phyloP scores from a whole-genome alignment of 2,113 vertebrate genomes.

The Trematocara macrostoma region DNA sequence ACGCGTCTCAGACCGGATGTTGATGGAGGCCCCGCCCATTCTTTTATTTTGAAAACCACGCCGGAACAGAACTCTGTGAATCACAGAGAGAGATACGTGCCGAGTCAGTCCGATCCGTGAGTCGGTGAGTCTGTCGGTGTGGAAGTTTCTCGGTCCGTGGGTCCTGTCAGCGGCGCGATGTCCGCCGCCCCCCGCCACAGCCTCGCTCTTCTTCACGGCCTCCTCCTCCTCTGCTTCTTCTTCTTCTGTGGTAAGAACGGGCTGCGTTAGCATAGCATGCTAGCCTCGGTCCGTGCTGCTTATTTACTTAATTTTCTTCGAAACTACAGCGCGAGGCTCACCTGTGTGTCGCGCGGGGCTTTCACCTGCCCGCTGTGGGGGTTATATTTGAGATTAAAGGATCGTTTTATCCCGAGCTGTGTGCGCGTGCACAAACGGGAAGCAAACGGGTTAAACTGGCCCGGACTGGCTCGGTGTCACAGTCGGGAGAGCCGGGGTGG shows the following conservation, averaged over 20 bases:
- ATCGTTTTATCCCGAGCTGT: background rate
- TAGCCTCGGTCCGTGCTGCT: background rate
- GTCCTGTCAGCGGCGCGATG: background rate
- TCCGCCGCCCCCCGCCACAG: background rate
- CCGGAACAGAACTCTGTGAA: too few relatives aligned
- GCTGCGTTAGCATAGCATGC: background rate
- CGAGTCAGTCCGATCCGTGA: background rate
- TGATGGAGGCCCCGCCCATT: too few relatives aligned
- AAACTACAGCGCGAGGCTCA: background rate
- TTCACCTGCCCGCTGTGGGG: too few relatives aligned
- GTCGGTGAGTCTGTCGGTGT: background rate
- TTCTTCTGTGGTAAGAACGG: background rate
- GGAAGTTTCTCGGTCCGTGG: background rate
- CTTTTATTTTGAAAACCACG: too few relatives aligned
- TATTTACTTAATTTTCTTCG: background rate
- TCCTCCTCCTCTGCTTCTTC: background rate
- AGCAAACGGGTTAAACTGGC: background rate
- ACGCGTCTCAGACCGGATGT: too few relatives aligned
- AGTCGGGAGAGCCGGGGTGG: background rate
- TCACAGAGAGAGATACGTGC: background rate
- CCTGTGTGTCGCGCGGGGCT: background rate
- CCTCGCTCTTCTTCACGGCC: rapidly evolving
- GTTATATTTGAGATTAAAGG: background rate
- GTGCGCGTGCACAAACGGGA: rapidly evolving
- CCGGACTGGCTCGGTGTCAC: background rate